Evolutionary conservation across 2,888 invertebrate genomes (phyloP).

Genomic region (Epirrhoe tristata): DNA sequence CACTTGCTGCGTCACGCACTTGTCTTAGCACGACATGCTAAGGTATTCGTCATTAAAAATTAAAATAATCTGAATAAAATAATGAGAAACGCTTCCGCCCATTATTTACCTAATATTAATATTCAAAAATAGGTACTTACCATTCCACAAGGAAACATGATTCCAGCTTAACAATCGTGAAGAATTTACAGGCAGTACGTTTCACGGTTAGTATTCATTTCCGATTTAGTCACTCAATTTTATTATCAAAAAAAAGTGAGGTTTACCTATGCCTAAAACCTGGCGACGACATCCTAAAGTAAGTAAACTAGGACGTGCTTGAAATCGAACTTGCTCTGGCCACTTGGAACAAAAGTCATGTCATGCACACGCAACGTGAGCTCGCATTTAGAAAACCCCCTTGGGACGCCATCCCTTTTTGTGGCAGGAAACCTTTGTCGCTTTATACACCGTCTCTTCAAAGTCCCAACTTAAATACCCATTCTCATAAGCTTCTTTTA

Average conservation of each 20-base stretch:
- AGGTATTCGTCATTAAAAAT: conserved; percentile 33
- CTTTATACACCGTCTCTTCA: conserved; percentile 33
- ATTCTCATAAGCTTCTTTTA: not conserved
- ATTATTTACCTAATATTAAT: too few species aligned
- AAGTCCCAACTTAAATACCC: conserved; percentile 17
- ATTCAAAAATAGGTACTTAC: too few species aligned
- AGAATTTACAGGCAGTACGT: too few species aligned
- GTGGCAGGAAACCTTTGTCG: conserved; percentile 31
- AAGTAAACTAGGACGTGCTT: not conserved
- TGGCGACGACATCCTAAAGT: not conserved
- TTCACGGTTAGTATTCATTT: too few species aligned
- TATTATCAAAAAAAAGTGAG: too few species aligned
- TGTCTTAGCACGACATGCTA: too few species aligned
- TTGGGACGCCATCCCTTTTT: conserved; percentile 32
- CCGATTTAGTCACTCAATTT: too few species aligned
- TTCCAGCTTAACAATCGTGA: too few species aligned
- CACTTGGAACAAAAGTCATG: conserved; percentile 21
- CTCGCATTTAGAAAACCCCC: conserved; percentile 32
- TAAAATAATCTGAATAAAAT: conserved; percentile 26
- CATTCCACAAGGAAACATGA: too few species aligned
- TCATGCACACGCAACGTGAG: conserved; percentile 38
- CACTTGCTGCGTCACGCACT: too few species aligned
- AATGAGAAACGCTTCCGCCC: not conserved
- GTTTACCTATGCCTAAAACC: too few species aligned
- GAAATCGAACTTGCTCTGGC: conserved; percentile 7